Percentiles rank a stretch among this genome's conserved stretches.
phyloP scores from a whole-genome alignment of 2,113 vertebrate species.

The Chroicocephalus ridibundus region DNA sequence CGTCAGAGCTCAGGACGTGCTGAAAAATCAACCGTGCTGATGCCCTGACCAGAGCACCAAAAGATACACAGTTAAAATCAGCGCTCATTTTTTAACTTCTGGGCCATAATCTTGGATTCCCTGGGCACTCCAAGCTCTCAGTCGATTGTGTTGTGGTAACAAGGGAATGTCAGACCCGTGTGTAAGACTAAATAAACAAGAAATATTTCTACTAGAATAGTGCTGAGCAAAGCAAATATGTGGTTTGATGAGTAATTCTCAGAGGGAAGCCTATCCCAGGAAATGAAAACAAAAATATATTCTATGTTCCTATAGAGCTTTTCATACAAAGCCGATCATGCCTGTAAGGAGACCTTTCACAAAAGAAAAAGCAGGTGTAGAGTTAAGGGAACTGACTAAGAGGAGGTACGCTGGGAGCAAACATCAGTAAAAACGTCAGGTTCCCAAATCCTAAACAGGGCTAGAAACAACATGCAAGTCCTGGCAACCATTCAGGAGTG shows the following conservation, averaged over 20 bases:
- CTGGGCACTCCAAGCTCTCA: background rate
- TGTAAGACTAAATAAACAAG: slow-evolving; percentile 37
- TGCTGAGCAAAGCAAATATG: slow-evolving; percentile 28
- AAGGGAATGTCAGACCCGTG: background rate
- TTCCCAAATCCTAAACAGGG: background rate
- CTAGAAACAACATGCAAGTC: background rate
- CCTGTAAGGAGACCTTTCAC: background rate
- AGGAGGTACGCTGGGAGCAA: background rate
- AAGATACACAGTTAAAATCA: background rate
- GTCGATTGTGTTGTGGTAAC: background rate
- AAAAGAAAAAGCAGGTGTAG: background rate
- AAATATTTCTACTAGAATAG: slow-evolving; percentile 24
- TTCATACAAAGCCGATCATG: background rate
- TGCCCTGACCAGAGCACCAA: background rate
- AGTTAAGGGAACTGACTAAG: background rate
- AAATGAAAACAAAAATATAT: background rate
- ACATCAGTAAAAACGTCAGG: background rate
- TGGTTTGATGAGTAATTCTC: slow-evolving; percentile 3
- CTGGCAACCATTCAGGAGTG: background rate
- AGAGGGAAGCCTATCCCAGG: background rate
- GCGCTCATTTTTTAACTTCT: background rate
- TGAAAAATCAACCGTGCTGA: background rate
- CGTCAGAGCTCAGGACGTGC: background rate
- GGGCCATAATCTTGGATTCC: background rate
- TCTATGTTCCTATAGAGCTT: background rate